phyloP scores from a whole-genome alignment of 2,113 vertebrate genomes.

The Phasianus colchicus region DNA sequence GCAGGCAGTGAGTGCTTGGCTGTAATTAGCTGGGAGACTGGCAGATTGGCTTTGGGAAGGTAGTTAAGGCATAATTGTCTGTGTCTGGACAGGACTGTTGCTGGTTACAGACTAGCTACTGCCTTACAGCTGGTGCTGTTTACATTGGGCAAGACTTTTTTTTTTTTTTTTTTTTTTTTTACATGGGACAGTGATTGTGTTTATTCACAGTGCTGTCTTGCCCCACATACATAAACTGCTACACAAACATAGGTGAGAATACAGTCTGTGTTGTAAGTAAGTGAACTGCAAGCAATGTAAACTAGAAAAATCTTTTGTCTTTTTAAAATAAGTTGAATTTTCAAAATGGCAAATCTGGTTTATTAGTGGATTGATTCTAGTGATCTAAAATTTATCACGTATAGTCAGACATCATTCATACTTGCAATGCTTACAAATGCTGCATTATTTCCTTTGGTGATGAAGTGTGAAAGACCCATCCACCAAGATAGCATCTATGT shows the following conservation, averaged over 20 bases:
- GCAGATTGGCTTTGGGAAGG: conserved; percentile 35
- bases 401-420: background rate
- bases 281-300: background rate
- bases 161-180: background rate
- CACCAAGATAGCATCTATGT: background rate
- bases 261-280: rapidly evolving
- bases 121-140: background rate
- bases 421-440: background rate
- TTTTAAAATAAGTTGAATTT: background rate
- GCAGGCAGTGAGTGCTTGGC: background rate
- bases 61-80: conserved; percentile 48
- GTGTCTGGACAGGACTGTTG: conserved; percentile 33
- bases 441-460: background rate
- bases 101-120: background rate
- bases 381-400: background rate
- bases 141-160: background rate
- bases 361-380: background rate
- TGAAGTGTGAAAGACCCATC: background rate
- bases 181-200: background rate
- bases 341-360: background rate
- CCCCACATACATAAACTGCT: background rate
- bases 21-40: conserved; percentile 49
- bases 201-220: conserved; percentile 3
- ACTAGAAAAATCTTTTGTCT: background rate
- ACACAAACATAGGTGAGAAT: background rate